Percentiles rank a stretch among this genome's conserved stretches.
Evolutionary conservation across 2,797 vertebrate genomes (phyloP).

Genomic region (Acanthiza pusilla): DNA sequence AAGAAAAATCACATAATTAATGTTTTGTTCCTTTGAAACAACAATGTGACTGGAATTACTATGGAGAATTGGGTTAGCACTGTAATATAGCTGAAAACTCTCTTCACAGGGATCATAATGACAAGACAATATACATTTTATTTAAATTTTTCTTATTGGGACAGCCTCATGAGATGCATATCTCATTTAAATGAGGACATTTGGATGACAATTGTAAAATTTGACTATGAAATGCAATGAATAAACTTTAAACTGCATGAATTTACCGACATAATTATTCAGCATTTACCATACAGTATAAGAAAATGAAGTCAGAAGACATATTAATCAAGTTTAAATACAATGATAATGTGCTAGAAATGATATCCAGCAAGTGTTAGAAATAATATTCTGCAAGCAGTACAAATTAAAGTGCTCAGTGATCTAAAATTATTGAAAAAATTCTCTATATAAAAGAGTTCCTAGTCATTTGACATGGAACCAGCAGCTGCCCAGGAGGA

Average conservation of each 20-base stretch:
- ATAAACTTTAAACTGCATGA: constrained; percentile 12
- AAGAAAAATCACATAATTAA: background rate
- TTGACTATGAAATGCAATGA: constrained; percentile 20
- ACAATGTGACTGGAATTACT: background rate
- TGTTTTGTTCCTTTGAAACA: background rate
- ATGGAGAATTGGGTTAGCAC: background rate
- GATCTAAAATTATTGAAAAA: background rate
- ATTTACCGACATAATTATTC: constrained; percentile 6
- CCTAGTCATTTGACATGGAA: background rate
- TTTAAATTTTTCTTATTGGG: background rate
- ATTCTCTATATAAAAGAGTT: background rate
- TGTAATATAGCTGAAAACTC: background rate
- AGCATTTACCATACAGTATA: background rate
- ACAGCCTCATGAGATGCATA: background rate
- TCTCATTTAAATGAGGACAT: constrained; percentile 11
- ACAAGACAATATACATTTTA: background rate
- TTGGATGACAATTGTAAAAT: constrained; percentile 30
- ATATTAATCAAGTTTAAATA: constrained; percentile 15
- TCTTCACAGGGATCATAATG: background rate
- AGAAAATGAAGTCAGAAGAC: background rate
- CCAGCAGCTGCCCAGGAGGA: background rate
- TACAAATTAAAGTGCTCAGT: background rate
- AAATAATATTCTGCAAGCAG: background rate
- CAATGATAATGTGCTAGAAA: background rate
- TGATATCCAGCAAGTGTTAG: background rate